Conservation (phyloP, 2,113 vertebrate genomes). For the Toxostoma redivivum region DNA sequence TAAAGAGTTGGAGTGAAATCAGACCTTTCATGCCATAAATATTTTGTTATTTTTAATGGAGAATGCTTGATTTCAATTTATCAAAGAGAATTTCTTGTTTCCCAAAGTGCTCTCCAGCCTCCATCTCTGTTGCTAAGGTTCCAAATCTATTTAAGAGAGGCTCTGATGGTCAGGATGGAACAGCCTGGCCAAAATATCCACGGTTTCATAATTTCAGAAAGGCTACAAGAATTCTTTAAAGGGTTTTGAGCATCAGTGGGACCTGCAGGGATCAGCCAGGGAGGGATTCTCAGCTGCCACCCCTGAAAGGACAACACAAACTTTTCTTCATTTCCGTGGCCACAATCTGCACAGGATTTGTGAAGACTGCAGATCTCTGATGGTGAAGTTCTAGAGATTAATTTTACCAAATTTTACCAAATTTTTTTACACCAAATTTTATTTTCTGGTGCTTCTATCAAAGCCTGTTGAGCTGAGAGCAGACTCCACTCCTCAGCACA, state of each 20-base stretch:
- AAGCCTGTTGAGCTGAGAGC: fast-evolving
- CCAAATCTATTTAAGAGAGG: not conserved
- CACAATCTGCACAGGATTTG: not conserved
- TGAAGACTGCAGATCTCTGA: not conserved
- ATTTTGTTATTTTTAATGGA: not conserved
- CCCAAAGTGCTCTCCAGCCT: not conserved
- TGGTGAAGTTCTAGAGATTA: not conserved
- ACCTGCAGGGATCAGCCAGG: not conserved
- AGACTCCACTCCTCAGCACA: not conserved
- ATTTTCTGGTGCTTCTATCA: not conserved
- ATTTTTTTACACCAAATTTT: not conserved
- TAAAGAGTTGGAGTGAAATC: not conserved
- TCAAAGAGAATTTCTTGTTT: not conserved
- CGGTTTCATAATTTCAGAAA: not conserved
- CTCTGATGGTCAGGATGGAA: not conserved
- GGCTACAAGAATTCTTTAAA: not conserved
- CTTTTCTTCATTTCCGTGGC: not conserved
- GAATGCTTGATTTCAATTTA: not conserved
- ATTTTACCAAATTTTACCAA: not conserved
- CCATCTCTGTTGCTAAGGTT: not conserved
- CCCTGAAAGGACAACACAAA: not conserved
- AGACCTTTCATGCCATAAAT: not conserved
- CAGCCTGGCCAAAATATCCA: not conserved
- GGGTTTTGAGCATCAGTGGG: not conserved
- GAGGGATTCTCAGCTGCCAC: not conserved